A percentile compares a stretch with the other conserved stretches of the same genome.
These are phyloP conservation scores for Latrodectus geometricus DNA, from an alignment of 1,140 invertebrate species.

Conservation along the genomic window DNA sequence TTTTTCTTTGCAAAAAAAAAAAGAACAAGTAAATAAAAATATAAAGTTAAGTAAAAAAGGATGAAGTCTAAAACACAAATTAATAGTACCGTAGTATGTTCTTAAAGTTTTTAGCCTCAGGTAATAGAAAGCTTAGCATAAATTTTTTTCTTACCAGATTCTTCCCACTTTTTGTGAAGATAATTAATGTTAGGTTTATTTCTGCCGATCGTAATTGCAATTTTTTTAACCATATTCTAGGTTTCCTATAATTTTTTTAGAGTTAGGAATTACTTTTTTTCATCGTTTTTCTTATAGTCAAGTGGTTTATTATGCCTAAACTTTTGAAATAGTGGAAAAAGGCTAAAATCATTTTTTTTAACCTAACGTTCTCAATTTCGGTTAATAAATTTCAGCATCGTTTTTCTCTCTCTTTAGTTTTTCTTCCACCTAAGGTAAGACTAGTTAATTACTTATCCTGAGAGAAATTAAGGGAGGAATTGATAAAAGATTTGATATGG, in stretches of 20 bases:
- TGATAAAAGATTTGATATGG: too few species aligned
- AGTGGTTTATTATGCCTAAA: neutral
- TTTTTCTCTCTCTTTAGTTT: too few species aligned
- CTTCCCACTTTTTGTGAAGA: neutral
- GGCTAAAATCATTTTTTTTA: too few species aligned
- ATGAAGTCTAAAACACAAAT: slow-evolving; percentile 31
- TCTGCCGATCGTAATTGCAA: slow-evolving; percentile 11
- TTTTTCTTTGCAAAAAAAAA: too few species aligned
- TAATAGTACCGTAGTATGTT: slow-evolving; percentile 38
- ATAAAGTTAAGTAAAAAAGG: neutral
- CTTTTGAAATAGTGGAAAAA: too few species aligned
- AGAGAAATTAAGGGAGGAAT: too few species aligned
- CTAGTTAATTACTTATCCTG: too few species aligned
- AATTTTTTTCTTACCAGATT: neutral
- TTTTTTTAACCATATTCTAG: slow-evolving; percentile 2
- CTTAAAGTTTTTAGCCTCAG: slow-evolving; percentile 26
- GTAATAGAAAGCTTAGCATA: slow-evolving; percentile 20
- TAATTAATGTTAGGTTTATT: slow-evolving; percentile 41
- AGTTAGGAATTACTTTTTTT: neutral
- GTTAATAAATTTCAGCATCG: too few species aligned
- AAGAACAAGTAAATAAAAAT: neutral
- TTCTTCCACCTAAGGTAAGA: too few species aligned
- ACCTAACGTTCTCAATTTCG: too few species aligned
- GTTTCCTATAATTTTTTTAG: neutral
- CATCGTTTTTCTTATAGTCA: neutral